A percentile compares a stretch with the other conserved stretches of the same genome.
Conservation (phyloP, 2,113 vertebrate species). For the Coracopsis vasa region DNA sequence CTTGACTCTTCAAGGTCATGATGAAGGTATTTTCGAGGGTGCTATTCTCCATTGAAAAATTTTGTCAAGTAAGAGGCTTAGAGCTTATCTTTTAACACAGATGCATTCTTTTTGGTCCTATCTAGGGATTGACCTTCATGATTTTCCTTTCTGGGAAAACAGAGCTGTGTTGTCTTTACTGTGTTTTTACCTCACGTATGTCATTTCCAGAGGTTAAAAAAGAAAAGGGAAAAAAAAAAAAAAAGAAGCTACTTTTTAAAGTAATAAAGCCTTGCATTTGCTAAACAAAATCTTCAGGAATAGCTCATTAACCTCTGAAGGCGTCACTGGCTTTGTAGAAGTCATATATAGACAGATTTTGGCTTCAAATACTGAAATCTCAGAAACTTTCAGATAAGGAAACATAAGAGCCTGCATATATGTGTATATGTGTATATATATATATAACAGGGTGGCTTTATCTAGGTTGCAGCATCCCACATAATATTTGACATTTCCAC, state of each 20-base stretch:
- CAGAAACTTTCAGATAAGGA: background rate
- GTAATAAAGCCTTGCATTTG: background rate
- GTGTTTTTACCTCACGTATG: background rate
- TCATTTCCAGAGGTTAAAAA: background rate
- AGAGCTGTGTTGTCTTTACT: background rate
- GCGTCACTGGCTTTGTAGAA: background rate
- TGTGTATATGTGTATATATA: background rate
- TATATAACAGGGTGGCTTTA: background rate
- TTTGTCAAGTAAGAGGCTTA: background rate
- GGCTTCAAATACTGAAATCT: background rate
- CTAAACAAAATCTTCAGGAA: background rate
- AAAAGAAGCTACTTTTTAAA: background rate
- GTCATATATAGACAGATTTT: background rate
- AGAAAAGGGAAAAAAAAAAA: background rate
- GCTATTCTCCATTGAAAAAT: background rate
- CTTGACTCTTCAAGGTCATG: background rate
- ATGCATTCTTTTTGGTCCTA: background rate
- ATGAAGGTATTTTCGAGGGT: background rate
- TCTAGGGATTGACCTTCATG: background rate
- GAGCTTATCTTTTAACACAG: background rate
- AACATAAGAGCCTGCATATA: background rate
- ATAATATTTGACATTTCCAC: background rate
- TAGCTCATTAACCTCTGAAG: background rate
- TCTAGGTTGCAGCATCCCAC: background rate
- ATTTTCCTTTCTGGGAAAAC: constrained; percentile 16